phyloP scores from a whole-genome alignment of 2,888 invertebrate species.

The Dryocosmus kuriphilus region DNA sequence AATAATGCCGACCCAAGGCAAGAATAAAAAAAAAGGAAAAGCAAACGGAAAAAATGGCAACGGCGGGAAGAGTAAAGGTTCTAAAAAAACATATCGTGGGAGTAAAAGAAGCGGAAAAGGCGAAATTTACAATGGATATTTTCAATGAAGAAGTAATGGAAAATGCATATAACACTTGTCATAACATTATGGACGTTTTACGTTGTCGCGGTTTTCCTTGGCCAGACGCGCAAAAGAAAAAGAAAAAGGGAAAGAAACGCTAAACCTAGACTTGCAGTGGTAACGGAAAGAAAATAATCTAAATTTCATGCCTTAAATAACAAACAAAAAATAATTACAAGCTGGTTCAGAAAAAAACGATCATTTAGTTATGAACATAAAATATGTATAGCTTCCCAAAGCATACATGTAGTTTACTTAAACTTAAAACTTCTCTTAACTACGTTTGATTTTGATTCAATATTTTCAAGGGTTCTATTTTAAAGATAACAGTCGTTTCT shows the following conservation, averaged over 20 bases:
- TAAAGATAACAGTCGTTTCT: too few relatives aligned
- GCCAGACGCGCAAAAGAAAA: conserved; percentile 92
- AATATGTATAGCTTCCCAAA: too few relatives aligned
- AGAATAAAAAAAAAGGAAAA: conserved; percentile 53
- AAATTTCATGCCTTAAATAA: too few relatives aligned
- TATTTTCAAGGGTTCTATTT: too few relatives aligned
- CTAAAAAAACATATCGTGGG: conserved; percentile 78
- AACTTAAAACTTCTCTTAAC: background rate
- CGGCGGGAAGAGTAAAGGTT: conserved; percentile 79
- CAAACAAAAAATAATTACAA: too few relatives aligned
- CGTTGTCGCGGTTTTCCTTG: conserved; percentile 93
- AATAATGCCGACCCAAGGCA: conserved; percentile 48
- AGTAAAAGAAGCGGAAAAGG: conserved; percentile 80
- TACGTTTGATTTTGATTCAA: too few relatives aligned
- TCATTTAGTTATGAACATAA: too few relatives aligned
- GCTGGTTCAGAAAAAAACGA: too few relatives aligned
- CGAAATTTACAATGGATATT: conserved; percentile 89
- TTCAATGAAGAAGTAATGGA: conserved; percentile 95
- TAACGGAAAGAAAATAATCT: too few relatives aligned
- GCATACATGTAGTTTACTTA: too few relatives aligned
- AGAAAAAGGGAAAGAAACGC: conserved; percentile 86
- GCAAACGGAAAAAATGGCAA: conserved; percentile 70
- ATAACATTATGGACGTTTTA: conserved; percentile 93
- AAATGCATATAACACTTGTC: conserved; percentile 95
- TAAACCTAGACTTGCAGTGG: too few relatives aligned